Evolutionary conservation across 2,797 vertebrate genomes (phyloP).

Genomic region (Eospalax fontanierii): DNA sequence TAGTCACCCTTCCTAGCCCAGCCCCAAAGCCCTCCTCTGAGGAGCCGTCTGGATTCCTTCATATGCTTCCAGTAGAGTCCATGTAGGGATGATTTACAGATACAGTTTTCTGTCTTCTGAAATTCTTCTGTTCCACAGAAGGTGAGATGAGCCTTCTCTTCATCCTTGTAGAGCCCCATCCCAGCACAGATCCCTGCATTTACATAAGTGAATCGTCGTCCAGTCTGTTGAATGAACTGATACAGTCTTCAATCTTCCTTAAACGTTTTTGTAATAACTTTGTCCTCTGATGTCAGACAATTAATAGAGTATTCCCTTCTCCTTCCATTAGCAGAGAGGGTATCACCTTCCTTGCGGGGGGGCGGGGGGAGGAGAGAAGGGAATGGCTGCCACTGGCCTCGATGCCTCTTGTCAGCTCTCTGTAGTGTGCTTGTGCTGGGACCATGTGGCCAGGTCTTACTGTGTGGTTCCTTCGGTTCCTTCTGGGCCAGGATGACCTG

Average conservation of each 20-base stretch:
- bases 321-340: neutral
- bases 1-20: neutral
- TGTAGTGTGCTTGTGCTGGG: neutral
- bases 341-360: neutral
- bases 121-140: neutral
- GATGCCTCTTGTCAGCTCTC: neutral
- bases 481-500: neutral
- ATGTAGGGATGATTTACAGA: neutral
- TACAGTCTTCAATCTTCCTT: slow-evolving; percentile 9
- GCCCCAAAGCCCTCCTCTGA: neutral
- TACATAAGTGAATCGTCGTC: neutral
- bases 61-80: neutral
- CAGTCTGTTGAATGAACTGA: neutral
- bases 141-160: neutral
- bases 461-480: neutral
- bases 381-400: neutral
- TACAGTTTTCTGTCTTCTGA: neutral
- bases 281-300: neutral
- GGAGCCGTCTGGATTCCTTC: neutral
- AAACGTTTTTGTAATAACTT: slow-evolving; percentile 37
- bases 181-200: neutral
- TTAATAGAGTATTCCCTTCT: neutral
- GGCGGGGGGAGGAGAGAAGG: neutral
- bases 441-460: neutral
- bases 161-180: neutral